phyloP scores from a whole-genome alignment of 2,113 vertebrate genomes.

The Nansenia antarctica region DNA sequence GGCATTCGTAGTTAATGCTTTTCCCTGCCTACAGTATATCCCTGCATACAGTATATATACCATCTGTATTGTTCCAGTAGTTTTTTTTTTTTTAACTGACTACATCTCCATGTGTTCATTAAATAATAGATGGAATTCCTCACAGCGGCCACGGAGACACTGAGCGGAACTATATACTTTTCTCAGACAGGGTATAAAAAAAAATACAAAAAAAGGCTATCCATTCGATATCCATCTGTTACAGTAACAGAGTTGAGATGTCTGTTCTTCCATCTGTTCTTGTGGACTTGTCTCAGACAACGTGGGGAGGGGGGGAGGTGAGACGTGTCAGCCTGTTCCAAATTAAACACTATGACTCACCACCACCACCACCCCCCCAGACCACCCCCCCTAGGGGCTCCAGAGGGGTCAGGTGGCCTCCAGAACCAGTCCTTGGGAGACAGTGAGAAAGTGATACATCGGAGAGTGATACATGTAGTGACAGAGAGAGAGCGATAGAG shows the following conservation, averaged over 20 bases:
- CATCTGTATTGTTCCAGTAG: constrained; percentile 6
- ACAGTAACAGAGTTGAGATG: not conserved
- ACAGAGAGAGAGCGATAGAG: not conserved
- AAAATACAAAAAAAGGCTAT: too few species aligned
- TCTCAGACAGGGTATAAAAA: constrained; percentile 19
- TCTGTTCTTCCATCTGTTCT: constrained; percentile 30
- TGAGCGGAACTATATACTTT: constrained; percentile 1
- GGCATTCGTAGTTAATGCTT: not conserved
- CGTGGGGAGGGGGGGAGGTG: not conserved
- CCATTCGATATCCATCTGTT: too few species aligned
- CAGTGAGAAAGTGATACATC: not conserved
- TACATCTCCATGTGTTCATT: constrained; percentile 23
- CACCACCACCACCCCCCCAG: too few species aligned
- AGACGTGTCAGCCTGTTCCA: constrained; percentile 29
- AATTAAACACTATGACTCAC: constrained; percentile 9
- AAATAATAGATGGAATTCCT: not conserved
- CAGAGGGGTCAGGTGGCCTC: constrained; percentile 8
- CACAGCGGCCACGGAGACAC: not conserved
- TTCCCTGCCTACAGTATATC: not conserved
- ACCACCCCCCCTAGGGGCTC: not conserved
- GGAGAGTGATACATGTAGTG: too few species aligned
- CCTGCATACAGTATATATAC: not conserved
- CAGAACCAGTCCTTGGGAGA: not conserved
- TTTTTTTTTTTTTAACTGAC: too few species aligned
- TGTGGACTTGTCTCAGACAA: constrained; percentile 20